Base-by-base conservation (phyloP, 1,140 invertebrate species). In the Spodoptera frugiperda region DNA sequence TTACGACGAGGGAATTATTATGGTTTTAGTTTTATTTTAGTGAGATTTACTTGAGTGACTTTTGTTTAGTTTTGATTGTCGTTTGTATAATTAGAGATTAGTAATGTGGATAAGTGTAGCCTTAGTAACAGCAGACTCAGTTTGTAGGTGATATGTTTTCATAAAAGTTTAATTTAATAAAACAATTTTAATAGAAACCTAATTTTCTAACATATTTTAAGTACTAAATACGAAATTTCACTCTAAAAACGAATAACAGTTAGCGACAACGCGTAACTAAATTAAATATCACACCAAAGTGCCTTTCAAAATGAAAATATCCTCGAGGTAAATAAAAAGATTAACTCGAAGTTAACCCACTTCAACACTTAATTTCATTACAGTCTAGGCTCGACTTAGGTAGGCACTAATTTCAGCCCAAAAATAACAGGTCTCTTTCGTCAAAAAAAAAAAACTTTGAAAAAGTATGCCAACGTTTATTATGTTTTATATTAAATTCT, bases 401-500 rank as follows among this genome's bases (percentile, higher is more conserved):
- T 65, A 48, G 15, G 39, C 12, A 46, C 39, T 46, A 19, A 65
- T 46, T 61, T 21, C 15, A 39, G 17, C 0, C 15, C 33, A 46
- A 48, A 65, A 65, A 44, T 48, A 48, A 48, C 48, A 14, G n/a
- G 53, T 68, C 53, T 51, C 14, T 33, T 12, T 68, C 14, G 25
- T 33, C 8, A 6, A 25, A 68, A 51, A 48, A 6, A 25, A 68
- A 51, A 48, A 49, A 17, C 33, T 39, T 39, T 39, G 14, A 11
- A 4, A 33, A 51, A 39, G 15, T 48, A 53, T 33, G 17, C 51
- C 25, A 19, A 39, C 67, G 49, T 55, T 71, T 54, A 71, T 71
- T n/a, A 11, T 30, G 30, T 44, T 44, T 44, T 19, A 21, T 65
- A 65, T 72, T 72, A 72, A 72, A 72, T 57, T 72, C 30, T 72